Base-by-base conservation (phyloP, 1,140 invertebrate species). In the Conus betulinus region DNA sequence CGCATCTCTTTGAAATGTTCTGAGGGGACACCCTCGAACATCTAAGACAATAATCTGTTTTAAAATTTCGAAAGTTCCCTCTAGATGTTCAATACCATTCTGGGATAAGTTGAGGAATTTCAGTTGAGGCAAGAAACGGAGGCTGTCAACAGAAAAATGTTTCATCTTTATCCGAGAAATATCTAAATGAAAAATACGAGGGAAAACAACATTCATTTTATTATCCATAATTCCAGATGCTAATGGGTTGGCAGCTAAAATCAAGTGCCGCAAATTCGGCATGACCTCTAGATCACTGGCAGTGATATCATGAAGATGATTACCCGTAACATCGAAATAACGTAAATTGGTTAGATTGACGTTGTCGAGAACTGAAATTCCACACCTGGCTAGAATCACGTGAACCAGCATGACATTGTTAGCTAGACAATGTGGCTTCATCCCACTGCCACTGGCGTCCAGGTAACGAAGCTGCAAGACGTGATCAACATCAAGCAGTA, bases 11-110 rank as follows among this genome's bases (percentile, higher is more conserved):
- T 51, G 53, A 2, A 84, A 84, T 5, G 5, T 1, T 5, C 15
- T 84, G 7, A 84, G 11, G 20, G 83, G 83, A 13, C 83, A 84
- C 7, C 57, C 53, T 13, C 83, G 83, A n/a, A 84, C 7, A 84
- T 84, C 83, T 27, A 84, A 53, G 13, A 63, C 57, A 60, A 0
- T 4, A n/a, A 84, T 20, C 7, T 6, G 25, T 17, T 39, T 23
- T 10, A 84, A 27, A 52, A 60, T 20, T 7, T 27, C 20, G 23
- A 84, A 84, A 6, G 25, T 23, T 1, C 53, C 15, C 1, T 84
- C 53, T 23, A 84, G 11, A 6, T 15, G 17, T 27, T 27, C 53
- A 17, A 84, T 63, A 20, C 4, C 53, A 1, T 27, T 57, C 17
- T 63, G 2, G 3, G 83, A 84, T 52, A 84, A 23, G 23, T 84